Conservation (phyloP, 2,797 vertebrate species). For the Crocodylus rhombifer region DNA sequence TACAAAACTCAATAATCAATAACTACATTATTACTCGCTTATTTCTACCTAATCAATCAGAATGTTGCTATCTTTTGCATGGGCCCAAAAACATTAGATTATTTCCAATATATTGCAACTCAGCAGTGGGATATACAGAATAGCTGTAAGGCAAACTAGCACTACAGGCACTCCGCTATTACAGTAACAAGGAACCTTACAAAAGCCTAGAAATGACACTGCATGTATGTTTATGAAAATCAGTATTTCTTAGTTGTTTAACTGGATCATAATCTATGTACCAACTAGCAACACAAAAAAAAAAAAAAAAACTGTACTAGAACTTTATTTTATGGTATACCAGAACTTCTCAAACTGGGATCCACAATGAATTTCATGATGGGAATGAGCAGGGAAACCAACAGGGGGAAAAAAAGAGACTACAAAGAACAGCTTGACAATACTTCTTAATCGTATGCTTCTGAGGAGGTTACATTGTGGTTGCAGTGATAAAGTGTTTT, state of each 20-base stretch:
- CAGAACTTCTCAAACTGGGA: neutral
- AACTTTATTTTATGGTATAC: neutral
- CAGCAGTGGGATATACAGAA: neutral
- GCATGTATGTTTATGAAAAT: neutral
- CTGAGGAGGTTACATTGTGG: too few species aligned
- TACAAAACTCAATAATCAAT: neutral
- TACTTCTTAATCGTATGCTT: too few species aligned
- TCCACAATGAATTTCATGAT: neutral
- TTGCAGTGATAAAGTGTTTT: too few species aligned
- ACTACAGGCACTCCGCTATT: neutral
- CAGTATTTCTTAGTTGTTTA: neutral
- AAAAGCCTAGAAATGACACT: neutral
- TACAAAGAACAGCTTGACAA: too few species aligned
- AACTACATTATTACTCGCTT: neutral
- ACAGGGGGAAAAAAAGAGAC: too few species aligned
- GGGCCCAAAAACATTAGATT: neutral
- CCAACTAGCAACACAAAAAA: neutral
- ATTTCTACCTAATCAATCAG: neutral
- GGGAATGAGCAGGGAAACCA: too few species aligned
- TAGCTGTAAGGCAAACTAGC: neutral
- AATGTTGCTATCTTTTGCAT: neutral
- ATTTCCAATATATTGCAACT: neutral
- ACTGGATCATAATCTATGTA: neutral
- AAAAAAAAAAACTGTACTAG: neutral
- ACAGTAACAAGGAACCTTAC: neutral